These are phyloP conservation scores for Xenopus borealis DNA, from an alignment of 2,113 vertebrate genomes.

Conservation along the genomic window DNA sequence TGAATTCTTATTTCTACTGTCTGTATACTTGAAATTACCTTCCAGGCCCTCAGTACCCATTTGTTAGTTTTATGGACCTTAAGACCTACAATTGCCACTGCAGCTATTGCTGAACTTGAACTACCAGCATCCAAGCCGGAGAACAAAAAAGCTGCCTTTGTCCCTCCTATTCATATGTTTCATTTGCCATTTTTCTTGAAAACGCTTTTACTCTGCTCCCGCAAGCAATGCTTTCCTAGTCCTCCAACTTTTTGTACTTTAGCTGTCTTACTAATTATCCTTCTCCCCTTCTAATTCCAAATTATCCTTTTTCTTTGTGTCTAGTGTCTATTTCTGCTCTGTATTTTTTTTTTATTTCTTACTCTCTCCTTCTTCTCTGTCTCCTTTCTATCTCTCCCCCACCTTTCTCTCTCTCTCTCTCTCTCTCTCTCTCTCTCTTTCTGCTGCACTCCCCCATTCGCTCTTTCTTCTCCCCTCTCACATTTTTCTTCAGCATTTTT, in stretches of 20 bases:
- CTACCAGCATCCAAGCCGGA: too few relatives aligned
- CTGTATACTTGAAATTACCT: too few relatives aligned
- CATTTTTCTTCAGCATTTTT: constrained; percentile 34
- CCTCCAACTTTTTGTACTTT: neutral
- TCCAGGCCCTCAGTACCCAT: too few relatives aligned
- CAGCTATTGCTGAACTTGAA: too few relatives aligned
- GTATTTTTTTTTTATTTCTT: neutral
- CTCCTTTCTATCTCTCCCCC: neutral
- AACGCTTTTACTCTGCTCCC: neutral
- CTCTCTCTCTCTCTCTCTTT: neutral
- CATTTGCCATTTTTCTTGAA: neutral
- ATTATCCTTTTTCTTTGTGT: neutral
- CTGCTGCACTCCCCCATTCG: neutral
- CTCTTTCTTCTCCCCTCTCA: constrained; percentile 24
- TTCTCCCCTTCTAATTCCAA: neutral
- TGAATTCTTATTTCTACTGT: too few relatives aligned
- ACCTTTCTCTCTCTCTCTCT: too few relatives aligned
- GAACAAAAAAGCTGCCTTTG: too few relatives aligned
- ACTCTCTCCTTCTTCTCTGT: neutral
- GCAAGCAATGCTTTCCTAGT: neutral
- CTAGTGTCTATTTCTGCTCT: neutral
- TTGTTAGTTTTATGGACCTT: too few relatives aligned
- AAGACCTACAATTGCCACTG: too few relatives aligned
- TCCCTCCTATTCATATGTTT: neutral
- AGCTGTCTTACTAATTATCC: neutral